These are phyloP conservation scores for Psammodynastes pulverulentus DNA, from an alignment of 2,113 vertebrate genomes.

Conservation along the genomic window DNA sequence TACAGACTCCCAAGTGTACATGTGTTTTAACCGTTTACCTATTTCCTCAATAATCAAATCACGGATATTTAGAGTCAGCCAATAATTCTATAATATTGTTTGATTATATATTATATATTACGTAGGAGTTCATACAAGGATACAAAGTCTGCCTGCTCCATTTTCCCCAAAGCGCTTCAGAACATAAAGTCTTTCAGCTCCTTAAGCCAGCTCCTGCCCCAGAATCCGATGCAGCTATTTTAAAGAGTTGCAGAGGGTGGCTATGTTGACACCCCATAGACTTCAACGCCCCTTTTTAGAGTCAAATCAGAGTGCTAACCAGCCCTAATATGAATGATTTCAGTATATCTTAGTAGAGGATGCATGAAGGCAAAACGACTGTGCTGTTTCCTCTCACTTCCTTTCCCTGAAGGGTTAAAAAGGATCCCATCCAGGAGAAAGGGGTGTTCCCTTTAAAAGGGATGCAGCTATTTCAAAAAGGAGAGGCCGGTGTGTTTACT, in stretches of 20 bases:
- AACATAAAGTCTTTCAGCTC: neutral
- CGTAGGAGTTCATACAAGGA: too few relatives aligned
- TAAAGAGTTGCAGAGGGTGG: neutral
- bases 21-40: neutral
- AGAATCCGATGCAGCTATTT: neutral
- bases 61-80: neutral
- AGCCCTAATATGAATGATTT: neutral
- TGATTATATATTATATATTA: too few relatives aligned
- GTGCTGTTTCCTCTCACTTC: neutral
- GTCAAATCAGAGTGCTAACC: neutral
- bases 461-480: neutral
- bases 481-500: neutral
- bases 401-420: neutral
- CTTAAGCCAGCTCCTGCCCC: neutral
- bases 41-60: neutral
- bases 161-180: neutral
- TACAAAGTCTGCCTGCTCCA: too few relatives aligned
- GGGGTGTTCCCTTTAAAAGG: neutral
- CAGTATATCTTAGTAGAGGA: neutral
- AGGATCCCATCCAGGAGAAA: neutral
- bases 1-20: neutral
- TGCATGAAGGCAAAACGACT: neutral
- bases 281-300: neutral
- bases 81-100: neutral
- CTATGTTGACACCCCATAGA: neutral